Evolutionary conservation across 2,888 invertebrate genomes (phyloP), one percentile per base, ranked within the genome.

Genomic region (Neocrepidodera transversa): DNA sequence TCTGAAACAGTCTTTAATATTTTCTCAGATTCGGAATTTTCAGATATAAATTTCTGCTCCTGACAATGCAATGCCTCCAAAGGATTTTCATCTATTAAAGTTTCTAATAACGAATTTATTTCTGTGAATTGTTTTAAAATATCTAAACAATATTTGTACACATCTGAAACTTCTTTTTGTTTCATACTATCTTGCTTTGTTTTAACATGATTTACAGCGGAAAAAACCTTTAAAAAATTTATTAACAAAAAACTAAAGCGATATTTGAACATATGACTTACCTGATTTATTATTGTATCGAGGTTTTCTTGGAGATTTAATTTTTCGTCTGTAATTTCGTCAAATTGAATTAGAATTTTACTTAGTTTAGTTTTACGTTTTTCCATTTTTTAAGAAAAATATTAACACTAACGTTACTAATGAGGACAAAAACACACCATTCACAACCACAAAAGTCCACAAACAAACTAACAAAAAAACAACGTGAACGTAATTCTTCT

Each of bases 51-150:
- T 49, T 6, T 49, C 5, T 35, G n/a, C 11, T 49, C 49, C 11
- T 14, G 8, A 17, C 36, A 18, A 30, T 47, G 32, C 35, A 53
- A 35, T 14, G 16, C 16, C 2, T 40, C 26, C 5, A 56, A 23
- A 36, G 55, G 55, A 43, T 48, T 60, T 8, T 47, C 32, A 10
- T 60, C 55, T 17, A 60, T 35, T 3, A 63, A 6, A 17, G 26
- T 50, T 50, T 65, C 65, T 50, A 65, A 53, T 28, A 56, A 30
- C 16, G 47, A 63, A 35, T 62, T 65, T 2, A 65, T 62, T 30
- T 65, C 62, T 7, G 51, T 56, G 13, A 65, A 36, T 38, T 58
- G 57, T 16, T 61, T 55, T 23, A 63, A 48, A 8, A 65, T 32
- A 14, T 63, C 50, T 16, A 65, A n/a, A 30, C 57, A 54, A 54